phyloP scores from a whole-genome alignment of 2,113 vertebrate genomes.

The Platichthys flesus region DNA sequence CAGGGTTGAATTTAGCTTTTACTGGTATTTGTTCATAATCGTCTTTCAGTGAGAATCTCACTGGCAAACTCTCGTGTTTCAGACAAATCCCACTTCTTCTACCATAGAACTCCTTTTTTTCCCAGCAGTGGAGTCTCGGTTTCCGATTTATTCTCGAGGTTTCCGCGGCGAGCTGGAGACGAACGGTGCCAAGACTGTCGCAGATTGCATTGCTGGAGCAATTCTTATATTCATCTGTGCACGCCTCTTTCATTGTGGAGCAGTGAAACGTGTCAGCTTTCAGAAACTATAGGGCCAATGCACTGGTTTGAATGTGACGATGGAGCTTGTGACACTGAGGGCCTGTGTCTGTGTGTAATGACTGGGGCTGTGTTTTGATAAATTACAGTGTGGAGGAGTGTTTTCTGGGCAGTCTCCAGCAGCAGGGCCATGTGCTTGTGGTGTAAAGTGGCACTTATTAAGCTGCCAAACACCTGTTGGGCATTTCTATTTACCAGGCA shows the following conservation, averaged over 20 bases:
- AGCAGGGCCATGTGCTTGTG: slow-evolving; percentile 8
- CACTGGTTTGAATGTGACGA: background rate
- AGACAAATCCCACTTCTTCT: slow-evolving; percentile 18
- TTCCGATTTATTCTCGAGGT: background rate
- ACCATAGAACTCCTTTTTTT: background rate
- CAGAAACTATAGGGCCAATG: background rate
- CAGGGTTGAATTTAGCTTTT: background rate
- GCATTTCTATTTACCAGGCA: no score
- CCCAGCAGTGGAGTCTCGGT: background rate
- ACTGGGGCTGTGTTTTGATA: slow-evolving; percentile 7
- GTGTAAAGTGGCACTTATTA: background rate
- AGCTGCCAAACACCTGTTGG: background rate
- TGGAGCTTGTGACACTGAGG: background rate
- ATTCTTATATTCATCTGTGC: background rate
- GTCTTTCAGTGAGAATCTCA: slow-evolving; percentile 18
- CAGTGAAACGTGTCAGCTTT: background rate
- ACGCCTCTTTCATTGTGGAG: background rate
- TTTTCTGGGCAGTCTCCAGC: slow-evolving; percentile 1
- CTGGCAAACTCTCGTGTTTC: slow-evolving; percentile 12
- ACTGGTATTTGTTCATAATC: slow-evolving; percentile 14
- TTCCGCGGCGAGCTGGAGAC: background rate
- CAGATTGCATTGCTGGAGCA: background rate
- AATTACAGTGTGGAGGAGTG: slow-evolving; percentile 19
- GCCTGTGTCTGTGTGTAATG: background rate
- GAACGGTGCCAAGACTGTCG: background rate